phyloP scores from a whole-genome alignment of 2,797 vertebrate genomes.

The Danio albolineatus region DNA sequence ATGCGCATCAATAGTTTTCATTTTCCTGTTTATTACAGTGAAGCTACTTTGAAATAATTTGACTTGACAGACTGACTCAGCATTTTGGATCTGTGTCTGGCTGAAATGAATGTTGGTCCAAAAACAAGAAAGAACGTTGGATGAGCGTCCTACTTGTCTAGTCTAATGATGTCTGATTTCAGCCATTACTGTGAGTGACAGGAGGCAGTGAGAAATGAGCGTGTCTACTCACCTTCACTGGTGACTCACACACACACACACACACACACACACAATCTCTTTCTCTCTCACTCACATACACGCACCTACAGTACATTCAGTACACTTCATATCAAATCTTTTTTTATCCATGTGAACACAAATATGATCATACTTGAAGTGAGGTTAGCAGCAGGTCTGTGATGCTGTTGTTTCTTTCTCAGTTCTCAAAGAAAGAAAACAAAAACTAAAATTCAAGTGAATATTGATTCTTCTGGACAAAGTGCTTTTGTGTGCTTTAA shows the following conservation, averaged over 20 bases:
- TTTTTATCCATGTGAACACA: too few species aligned
- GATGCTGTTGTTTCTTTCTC: neutral
- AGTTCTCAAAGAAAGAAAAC: neutral
- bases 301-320: neutral
- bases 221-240: constrained; percentile 30
- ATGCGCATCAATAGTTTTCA: too few species aligned
- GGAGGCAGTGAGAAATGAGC: constrained; percentile 32
- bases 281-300: neutral
- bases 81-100: neutral
- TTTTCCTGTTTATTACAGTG: too few species aligned
- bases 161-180: neutral
- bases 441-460: neutral
- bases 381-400: neutral
- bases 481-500: neutral
- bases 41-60: too few species aligned
- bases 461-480: neutral
- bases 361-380: too few species aligned
- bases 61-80: too few species aligned
- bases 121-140: neutral
- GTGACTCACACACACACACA: neutral
- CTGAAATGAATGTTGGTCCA: neutral
- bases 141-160: neutral
- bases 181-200: constrained; percentile 32
- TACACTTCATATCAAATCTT: too few species aligned
- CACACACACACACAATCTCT: constrained; percentile 13